phyloP scores from a whole-genome alignment of 2,888 invertebrate species.

The Ectemnius cavifrons region DNA sequence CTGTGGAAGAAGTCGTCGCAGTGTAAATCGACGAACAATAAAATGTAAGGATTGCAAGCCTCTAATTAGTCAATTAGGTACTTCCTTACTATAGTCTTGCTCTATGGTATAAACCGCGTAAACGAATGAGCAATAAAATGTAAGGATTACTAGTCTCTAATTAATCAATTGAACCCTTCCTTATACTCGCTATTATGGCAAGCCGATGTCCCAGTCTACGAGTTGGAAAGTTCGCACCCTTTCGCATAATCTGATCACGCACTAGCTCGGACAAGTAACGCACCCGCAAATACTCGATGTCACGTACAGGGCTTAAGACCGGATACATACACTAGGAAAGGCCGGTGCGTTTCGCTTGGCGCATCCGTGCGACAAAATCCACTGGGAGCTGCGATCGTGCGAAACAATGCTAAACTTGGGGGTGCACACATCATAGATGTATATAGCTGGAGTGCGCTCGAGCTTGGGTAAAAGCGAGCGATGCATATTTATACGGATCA shows the following conservation, averaged over 20 bases:
- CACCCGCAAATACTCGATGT: conserved; percentile 71
- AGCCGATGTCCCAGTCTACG: conserved; percentile 31
- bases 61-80: too few species aligned
- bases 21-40: not conserved
- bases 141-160: conserved; percentile 41
- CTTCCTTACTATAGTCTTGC: too few species aligned
- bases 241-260: conserved; percentile 73
- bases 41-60: not conserved
- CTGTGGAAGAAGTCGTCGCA: not conserved
- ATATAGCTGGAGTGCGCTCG: not conserved
- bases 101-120: too few species aligned
- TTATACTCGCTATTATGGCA: conserved; percentile 23
- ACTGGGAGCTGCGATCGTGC: conserved; percentile 26
- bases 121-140: too few species aligned
- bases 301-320: conserved; percentile 72
- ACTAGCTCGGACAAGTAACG: conserved; percentile 62
- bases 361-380: too few species aligned
- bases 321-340: conserved; percentile 42
- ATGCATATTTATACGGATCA: conserved; percentile 48
- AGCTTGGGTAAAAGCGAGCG: conserved; percentile 22
- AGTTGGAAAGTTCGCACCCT: conserved; percentile 46
- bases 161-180: conserved; percentile 40
- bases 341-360: conserved; percentile 1
- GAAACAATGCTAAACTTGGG: conserved; percentile 52
- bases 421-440: not conserved